Base-by-base conservation (phyloP, 2,113 vertebrate genomes). In the Engystomops pustulosus region DNA sequence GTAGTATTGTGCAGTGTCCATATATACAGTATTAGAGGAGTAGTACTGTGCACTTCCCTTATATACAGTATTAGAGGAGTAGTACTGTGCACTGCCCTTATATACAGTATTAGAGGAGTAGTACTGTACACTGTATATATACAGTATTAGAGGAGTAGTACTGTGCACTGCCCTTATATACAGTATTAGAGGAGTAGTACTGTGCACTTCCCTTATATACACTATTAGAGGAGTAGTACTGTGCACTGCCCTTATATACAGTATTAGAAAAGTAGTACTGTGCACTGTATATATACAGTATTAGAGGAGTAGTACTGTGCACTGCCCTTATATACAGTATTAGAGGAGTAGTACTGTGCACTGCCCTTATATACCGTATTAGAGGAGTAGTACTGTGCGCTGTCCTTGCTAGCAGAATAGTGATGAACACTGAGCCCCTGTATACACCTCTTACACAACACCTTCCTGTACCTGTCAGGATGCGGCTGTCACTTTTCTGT, bases 401-500 rank as follows among this genome's bases (percentile, higher is more conserved):
- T 58, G 53, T 58, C 1, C 9, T 23, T 45, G 38, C 38, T 41
- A 41, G 38, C 49, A 53, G 49, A 49, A 53, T 53, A n/a, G 20
- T 17, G 49, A 53, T 58, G 9, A 10, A 55, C 23, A 8, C 53
- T n/a, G 53, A 23, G n/a, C 53, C 2, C 53, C n/a, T 55, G 4
- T 9, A 4, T 55, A n/a, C n/a, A 55, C 10, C 55, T 70, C 18
- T 38, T 3, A 2, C 17, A 12, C 10, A 27, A n/a, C 14, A 27
- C 30, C 18, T 6, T 20, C 3, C 67, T 3, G 20, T 70, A 8
- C 38, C 34, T 3, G 12, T 25, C 20, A 70, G 34, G 20, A 23
- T 6, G 18, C 0, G 88, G 68, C 86, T 81, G 38, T 71, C 69
- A 71, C 14, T 1, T 55, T 8, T 1, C n/a, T 74, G 27, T 36